Percentiles rank a stretch among this genome's conserved stretches.
These are phyloP conservation scores for Ceratitis capitata DNA, from an alignment of 1,140 invertebrate genomes.

Conservation along the genomic window DNA sequence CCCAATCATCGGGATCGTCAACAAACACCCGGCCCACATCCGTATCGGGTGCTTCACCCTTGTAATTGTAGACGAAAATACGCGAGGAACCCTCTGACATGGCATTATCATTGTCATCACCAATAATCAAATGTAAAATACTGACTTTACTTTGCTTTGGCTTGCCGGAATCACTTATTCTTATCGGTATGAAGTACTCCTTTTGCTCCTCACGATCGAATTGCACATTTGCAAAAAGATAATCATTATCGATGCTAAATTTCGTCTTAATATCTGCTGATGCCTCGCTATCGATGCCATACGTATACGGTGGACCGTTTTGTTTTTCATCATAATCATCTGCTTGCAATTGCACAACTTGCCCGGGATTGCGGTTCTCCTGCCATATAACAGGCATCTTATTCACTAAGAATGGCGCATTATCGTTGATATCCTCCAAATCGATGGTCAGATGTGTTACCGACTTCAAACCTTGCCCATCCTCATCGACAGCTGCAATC, in stretches of 20 bases:
- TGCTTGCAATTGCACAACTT: slow-evolving; percentile 77
- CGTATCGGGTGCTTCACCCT: slow-evolving; percentile 77
- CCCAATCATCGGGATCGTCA: slow-evolving; percentile 92
- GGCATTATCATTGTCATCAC: slow-evolving; percentile 88
- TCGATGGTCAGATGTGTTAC: slow-evolving; percentile 79
- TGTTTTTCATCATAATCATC: slow-evolving; percentile 81
- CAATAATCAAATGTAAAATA: slow-evolving; percentile 85
- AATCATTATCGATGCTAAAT: slow-evolving; percentile 73
- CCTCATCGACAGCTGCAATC: slow-evolving; percentile 84
- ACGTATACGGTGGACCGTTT: slow-evolving; percentile 85
- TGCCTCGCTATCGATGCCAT: slow-evolving; percentile 74
- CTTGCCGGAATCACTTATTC: slow-evolving; percentile 84
- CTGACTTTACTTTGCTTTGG: slow-evolving; percentile 79
- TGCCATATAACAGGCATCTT: slow-evolving; percentile 82
- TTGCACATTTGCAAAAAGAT: slow-evolving; percentile 71
- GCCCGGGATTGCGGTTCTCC: slow-evolving; percentile 77
- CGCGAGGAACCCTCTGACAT: slow-evolving; percentile 84
- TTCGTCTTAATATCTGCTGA: slow-evolving; percentile 75
- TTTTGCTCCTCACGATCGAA: slow-evolving; percentile 93
- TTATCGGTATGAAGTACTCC: slow-evolving; percentile 85
- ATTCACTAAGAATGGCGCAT: slow-evolving; percentile 85
- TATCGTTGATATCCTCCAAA: slow-evolving; percentile 88
- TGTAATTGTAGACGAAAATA: slow-evolving; percentile 93
- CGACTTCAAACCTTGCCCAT: slow-evolving; percentile 73
- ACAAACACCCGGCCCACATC: slow-evolving; percentile 91